Evolutionary conservation across 2,888 invertebrate genomes (phyloP).

Genomic region (Chrysolina oricalcia): DNA sequence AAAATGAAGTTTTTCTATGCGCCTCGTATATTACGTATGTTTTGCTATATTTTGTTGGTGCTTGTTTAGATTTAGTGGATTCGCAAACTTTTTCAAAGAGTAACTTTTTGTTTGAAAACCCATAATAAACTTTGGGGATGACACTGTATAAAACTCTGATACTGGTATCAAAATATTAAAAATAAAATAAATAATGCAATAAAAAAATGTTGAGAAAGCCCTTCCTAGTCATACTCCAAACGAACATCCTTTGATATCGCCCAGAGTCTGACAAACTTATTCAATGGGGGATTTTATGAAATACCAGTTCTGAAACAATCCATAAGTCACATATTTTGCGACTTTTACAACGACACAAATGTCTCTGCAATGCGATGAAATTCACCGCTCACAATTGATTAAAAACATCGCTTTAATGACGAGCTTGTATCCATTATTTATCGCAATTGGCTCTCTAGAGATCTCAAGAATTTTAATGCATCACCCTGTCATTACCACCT

Average conservation of each 20-base stretch:
- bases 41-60: no score
- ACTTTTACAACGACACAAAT: background rate
- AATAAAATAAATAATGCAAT: no score
- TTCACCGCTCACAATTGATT: background rate
- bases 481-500: slow-evolving; percentile 17
- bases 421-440: slow-evolving; percentile 12
- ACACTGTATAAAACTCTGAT: no score
- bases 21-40: no score
- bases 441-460: slow-evolving; percentile 1
- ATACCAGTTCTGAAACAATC: background rate
- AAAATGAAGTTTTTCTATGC: no score
- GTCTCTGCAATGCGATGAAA: background rate
- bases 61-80: no score
- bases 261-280: background rate
- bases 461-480: slow-evolving; percentile 14
- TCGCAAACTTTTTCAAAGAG: no score
- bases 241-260: background rate
- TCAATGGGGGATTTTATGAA: background rate
- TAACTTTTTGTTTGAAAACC: no score
- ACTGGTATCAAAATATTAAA: no score
- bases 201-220: no score
- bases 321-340: background rate
- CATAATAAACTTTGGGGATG: no score
- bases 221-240: background rate
- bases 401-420: slow-evolving; percentile 2